Evolutionary conservation across 2,888 invertebrate genomes (phyloP).

Genomic region (Criorhina ranunculi): DNA sequence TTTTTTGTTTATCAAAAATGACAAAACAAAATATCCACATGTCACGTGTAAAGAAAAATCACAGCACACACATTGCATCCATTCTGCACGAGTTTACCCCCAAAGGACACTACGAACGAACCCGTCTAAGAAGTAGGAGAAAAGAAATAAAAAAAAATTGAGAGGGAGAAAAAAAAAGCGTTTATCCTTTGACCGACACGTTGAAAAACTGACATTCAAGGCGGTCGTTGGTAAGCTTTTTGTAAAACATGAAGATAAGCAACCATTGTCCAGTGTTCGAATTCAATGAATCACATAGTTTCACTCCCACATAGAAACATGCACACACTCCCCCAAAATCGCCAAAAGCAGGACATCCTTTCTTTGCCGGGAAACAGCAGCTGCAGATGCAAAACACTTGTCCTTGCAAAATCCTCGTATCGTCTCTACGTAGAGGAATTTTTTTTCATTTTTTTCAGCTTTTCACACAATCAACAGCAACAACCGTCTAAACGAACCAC

Average conservation of each 20-base stretch:
- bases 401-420: conserved; percentile 42
- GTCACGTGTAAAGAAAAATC: conserved; percentile 36
- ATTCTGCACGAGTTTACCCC: neutral
- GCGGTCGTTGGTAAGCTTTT: conserved; percentile 77
- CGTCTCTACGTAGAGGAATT: conserved; percentile 30
- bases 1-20: neutral
- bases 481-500: conserved; percentile 72
- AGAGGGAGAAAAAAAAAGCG: conserved; percentile 52
- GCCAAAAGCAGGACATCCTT: conserved; percentile 65
- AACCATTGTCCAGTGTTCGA: conserved; percentile 69
- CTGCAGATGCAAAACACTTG: conserved; percentile 70
- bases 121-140: neutral
- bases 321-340: conserved; percentile 60
- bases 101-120: conserved; percentile 1
- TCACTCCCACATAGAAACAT: conserved; percentile 57
- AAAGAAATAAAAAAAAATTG: conserved; percentile 6
- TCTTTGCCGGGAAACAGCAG: conserved; percentile 24
- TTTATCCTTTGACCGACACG: conserved; percentile 76
- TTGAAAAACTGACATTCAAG: conserved; percentile 76
- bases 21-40: neutral
- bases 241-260: conserved; percentile 71
- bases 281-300: conserved; percentile 72
- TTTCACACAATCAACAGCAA: conserved; percentile 63
- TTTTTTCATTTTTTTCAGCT: conserved; percentile 41
- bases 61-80: conserved; percentile 16